Evolutionary conservation across 2,888 invertebrate species (phyloP), one percentile per base, ranked within the genome.

Genomic region (Odontothrips loti): DNA sequence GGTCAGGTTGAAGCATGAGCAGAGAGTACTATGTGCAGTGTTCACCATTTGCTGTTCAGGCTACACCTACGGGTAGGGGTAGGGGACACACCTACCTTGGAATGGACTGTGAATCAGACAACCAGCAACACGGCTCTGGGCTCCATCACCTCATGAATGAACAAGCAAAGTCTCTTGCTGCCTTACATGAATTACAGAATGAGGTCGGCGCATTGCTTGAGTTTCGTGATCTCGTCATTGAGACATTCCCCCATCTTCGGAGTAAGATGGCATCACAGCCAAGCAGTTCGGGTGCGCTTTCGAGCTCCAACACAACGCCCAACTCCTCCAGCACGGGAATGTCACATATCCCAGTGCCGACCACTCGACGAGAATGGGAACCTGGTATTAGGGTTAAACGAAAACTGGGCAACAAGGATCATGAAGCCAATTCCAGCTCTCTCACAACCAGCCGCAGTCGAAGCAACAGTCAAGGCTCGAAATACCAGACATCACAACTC

Each of bases 171-270:
- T 96, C 95, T 85, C 89, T 94, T 88, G 93, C 93, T 86, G 94
- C 93, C 84, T 90, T 96, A 87, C 95, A 96, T 91, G 96, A 96
- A 90, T 91, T 96, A 88, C 96, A 96, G 92, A 94, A 95, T 93
- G 96, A 96, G 90, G 96, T 96, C 90, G 95, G 95, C 84, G 95
- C 95, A 85, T 89, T 96, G 86, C 91, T 96, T 89, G 95, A 96
- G 90, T 96, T 96, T 89, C 94, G 96, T 89, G 95, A 96, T 89
- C 92, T 95, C 91, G 96, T 96, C 91, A 95, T 96, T 92, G 95
- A 95, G 91, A 95, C 95, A 87, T 95, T 96, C 90, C 96, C 96
- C 86, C 95, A 95, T 90, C 92, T 96, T 88, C 93, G 95, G 87
- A 93, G 93, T 87, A 96, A 95, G 90, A 92, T 95, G 92, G 92